phyloP scores from a whole-genome alignment of 2,888 invertebrate genomes.

The Stenchaetothrips biformis region DNA sequence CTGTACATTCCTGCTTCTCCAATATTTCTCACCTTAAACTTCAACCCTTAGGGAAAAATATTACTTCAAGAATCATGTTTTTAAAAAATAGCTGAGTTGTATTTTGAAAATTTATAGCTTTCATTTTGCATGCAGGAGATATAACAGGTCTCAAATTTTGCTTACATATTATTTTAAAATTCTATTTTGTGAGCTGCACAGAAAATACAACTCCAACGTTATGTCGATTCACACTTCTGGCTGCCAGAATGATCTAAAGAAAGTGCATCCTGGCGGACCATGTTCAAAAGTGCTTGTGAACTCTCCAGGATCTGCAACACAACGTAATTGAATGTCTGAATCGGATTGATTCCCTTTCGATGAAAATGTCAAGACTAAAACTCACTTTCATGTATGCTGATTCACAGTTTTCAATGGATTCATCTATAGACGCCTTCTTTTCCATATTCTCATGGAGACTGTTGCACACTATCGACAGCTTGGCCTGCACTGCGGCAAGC shows the following conservation, averaged over 20 bases:
- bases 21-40: slow-evolving; percentile 42
- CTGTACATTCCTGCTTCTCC: slow-evolving; percentile 39
- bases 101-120: background rate
- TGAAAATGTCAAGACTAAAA: slow-evolving; percentile 25
- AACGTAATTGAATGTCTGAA: slow-evolving; percentile 26
- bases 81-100: background rate
- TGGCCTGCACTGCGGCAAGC: slow-evolving; percentile 43
- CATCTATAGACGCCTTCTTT: slow-evolving; percentile 44
- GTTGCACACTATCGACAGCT: slow-evolving; percentile 41
- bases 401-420: slow-evolving; percentile 46
- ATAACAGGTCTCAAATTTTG: too few species aligned
- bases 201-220: too few species aligned
- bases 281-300: slow-evolving; percentile 51
- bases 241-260: background rate
- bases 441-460: slow-evolving; percentile 43
- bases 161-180: background rate
- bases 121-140: too few species aligned
- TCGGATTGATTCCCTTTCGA: background rate
- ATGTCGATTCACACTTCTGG: too few species aligned
- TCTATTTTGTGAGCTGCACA: background rate
- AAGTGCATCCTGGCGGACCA: slow-evolving; percentile 47
- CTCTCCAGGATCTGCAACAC: slow-evolving; percentile 52
- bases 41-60: slow-evolving; percentile 36
- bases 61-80: background rate
- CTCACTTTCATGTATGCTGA: slow-evolving; percentile 47